These are phyloP conservation scores for Cerceris rybyensis DNA, from an alignment of 2,888 invertebrate species.

Conservation along the genomic window DNA sequence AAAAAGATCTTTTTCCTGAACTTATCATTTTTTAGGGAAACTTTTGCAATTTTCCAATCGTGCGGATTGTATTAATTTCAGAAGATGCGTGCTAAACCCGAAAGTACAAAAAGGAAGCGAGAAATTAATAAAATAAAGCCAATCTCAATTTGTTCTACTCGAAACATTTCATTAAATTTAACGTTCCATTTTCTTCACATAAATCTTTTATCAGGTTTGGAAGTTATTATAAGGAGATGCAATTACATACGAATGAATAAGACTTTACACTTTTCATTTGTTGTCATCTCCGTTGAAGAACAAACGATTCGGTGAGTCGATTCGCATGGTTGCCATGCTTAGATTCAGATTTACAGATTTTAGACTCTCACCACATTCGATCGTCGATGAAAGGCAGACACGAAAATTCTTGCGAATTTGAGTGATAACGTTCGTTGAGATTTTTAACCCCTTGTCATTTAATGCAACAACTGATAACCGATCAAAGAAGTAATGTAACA, in stretches of 20 bases:
- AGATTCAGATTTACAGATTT: constrained; percentile 14
- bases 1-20: too few species aligned
- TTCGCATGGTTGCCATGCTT: constrained; percentile 3
- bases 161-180: neutral
- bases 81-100: too few species aligned
- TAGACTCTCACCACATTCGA: constrained; percentile 10
- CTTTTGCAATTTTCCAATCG: too few species aligned
- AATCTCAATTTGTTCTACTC: too few species aligned
- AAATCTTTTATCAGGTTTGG: neutral
- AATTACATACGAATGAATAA: too few species aligned
- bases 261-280: neutral
- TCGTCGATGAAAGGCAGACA: neutral
- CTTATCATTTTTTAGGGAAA: too few species aligned
- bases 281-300: neutral
- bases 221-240: neutral
- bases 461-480: neutral
- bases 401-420: neutral
- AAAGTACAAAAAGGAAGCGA: too few species aligned
- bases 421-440: neutral
- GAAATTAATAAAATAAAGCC: too few species aligned
- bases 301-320: constrained; percentile 3
- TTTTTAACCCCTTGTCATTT: neutral
- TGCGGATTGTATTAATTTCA: too few species aligned
- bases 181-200: neutral
- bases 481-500: neutral